Evolutionary conservation across 1,140 invertebrate species (phyloP).

Genomic region (Ladona fulva): DNA sequence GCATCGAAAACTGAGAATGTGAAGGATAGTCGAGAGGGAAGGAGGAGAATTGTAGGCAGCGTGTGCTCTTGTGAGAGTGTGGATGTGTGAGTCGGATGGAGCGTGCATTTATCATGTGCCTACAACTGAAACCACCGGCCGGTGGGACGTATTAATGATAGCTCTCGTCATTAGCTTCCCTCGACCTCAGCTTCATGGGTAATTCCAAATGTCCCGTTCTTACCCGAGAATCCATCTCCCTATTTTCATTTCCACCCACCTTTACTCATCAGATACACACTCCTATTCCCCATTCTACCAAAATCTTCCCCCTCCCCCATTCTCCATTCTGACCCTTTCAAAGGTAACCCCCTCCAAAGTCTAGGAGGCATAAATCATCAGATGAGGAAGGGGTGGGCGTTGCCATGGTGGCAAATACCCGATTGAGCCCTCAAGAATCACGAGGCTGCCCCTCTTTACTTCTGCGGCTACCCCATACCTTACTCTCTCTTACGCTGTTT

Average conservation of each 20-base stretch:
- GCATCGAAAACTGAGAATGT: too few species aligned
- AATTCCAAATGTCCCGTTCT: neutral
- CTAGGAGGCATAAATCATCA: neutral
- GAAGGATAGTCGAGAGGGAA: neutral
- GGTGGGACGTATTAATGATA: constrained; percentile 4
- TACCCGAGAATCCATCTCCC: neutral
- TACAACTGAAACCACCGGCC: neutral
- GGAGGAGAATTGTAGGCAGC: neutral
- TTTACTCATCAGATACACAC: neutral
- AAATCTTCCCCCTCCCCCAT: neutral
- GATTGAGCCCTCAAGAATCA: constrained; percentile 8
- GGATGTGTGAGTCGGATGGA: neutral
- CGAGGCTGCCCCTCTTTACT: neutral
- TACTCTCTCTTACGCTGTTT: neutral
- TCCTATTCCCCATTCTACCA: neutral
- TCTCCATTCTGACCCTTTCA: neutral
- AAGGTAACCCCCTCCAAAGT: neutral
- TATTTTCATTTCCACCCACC: neutral
- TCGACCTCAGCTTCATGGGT: neutral
- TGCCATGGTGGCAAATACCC: constrained; percentile 6
- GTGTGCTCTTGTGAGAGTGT: neutral
- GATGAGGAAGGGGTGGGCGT: neutral
- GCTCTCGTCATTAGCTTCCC: neutral
- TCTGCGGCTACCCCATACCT: neutral
- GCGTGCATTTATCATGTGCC: neutral